Conservation (phyloP, 2,888 invertebrate species). For the Orthosia gothica region DNA sequence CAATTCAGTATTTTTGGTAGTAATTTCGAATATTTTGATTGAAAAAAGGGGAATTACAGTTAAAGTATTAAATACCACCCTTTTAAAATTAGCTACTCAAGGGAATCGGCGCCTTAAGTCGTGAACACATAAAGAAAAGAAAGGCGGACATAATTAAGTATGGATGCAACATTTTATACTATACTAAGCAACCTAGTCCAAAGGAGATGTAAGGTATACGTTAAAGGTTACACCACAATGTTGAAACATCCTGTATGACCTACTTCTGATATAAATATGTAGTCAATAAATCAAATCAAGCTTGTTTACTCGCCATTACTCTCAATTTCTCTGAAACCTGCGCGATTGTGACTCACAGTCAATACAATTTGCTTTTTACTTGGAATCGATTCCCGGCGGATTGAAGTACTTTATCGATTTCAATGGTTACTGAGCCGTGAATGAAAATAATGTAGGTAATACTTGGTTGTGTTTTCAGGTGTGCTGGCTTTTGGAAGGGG, state of each 20-base stretch:
- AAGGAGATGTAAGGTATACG: neutral
- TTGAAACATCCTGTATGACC: conserved; percentile 39
- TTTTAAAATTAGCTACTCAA: no score
- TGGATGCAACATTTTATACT: no score
- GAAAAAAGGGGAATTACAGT: no score
- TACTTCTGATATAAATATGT: conserved; percentile 18
- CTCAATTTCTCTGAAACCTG: conserved; percentile 51
- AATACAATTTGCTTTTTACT: conserved; percentile 41
- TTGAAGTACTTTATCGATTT: conserved; percentile 30
- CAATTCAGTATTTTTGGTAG: no score
- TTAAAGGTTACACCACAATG: neutral
- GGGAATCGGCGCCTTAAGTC: no score
- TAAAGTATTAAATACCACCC: no score
- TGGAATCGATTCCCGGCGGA: conserved; percentile 22
- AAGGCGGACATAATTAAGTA: no score
- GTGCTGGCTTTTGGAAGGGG: neutral
- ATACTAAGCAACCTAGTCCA: no score
- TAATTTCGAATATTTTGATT: no score
- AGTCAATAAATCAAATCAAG: conserved; percentile 48
- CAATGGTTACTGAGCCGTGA: neutral
- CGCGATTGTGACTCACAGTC: conserved; percentile 36
- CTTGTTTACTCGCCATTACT: conserved; percentile 31
- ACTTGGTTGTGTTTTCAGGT: conserved; percentile 11
- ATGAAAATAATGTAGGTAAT: conserved; percentile 19
- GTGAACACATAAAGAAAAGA: no score